Conservation (phyloP, 2,797 vertebrate species). For the Etheostoma perlongum region DNA sequence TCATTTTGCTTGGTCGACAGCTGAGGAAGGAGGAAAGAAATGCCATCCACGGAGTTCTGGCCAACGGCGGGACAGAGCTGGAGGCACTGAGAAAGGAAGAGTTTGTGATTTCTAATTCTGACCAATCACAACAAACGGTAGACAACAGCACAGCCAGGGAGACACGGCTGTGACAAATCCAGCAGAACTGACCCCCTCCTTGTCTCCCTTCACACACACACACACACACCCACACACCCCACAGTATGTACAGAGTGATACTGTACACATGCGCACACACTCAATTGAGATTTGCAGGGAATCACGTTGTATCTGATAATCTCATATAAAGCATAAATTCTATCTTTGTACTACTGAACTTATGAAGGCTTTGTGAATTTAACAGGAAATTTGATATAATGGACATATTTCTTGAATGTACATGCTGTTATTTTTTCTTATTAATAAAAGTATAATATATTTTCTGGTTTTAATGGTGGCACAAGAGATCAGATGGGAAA, state of each 20-base stretch:
- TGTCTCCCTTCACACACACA: slow-evolving; percentile 1
- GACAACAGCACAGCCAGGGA: slow-evolving; percentile 77
- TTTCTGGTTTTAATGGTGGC: slow-evolving; percentile 40
- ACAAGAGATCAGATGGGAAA: slow-evolving; percentile 36
- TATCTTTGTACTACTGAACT: slow-evolving; percentile 79
- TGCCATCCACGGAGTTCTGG: slow-evolving; percentile 49
- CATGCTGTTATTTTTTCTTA: slow-evolving; percentile 48
- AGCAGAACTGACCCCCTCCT: slow-evolving; percentile 5
- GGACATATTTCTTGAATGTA: slow-evolving; percentile 78
- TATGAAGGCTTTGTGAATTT: slow-evolving; percentile 70
- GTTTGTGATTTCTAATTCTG: slow-evolving; percentile 62
- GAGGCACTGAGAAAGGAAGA: slow-evolving; percentile 81
- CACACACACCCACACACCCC: slow-evolving; percentile 3
- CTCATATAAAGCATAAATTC: slow-evolving; percentile 67
- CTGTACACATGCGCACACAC: slow-evolving; percentile 19
- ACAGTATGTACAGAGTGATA: slow-evolving; percentile 25
- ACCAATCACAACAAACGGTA: slow-evolving; percentile 60
- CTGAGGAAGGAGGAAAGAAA: slow-evolving; percentile 71
- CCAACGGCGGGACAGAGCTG: slow-evolving; percentile 75
- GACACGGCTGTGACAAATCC: slow-evolving; percentile 73
- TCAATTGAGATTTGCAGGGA: slow-evolving; percentile 72
- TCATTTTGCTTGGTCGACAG: slow-evolving; percentile 77
- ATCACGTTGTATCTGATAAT: slow-evolving; percentile 65
- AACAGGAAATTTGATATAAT: slow-evolving; percentile 65
- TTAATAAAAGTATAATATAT: slow-evolving; percentile 29